Conservation (phyloP, 92 coral and sea anemone genomes). For the Epizoanthus scotinus region DNA sequence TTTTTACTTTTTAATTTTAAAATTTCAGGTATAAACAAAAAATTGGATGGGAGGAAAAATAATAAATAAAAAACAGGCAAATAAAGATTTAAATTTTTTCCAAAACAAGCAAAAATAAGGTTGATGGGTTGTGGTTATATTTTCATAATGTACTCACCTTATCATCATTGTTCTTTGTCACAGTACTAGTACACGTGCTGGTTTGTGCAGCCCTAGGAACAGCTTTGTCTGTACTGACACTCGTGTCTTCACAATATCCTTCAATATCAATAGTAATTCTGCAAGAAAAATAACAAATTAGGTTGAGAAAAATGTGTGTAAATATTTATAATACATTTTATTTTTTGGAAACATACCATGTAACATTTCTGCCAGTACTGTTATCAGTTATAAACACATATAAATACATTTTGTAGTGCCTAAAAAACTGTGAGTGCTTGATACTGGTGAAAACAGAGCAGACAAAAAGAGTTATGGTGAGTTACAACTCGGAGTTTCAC, state of each 20-base stretch:
- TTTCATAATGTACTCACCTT: slow-evolving; percentile 1
- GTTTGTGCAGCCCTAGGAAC: neutral
- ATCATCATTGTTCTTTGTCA: slow-evolving; percentile 7
- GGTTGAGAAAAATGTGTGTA: neutral
- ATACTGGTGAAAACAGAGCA: no score
- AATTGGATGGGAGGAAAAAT: no score
- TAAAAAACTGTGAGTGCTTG: neutral
- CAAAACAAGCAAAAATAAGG: no score
- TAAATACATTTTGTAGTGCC: neutral
- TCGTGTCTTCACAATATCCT: neutral
- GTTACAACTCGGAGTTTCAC: no score
- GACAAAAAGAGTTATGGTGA: no score
- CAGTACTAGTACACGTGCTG: slow-evolving; percentile 11
- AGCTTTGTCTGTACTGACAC: neutral
- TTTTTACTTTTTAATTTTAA: no score
- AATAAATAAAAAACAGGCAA: neutral
- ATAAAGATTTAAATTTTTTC: neutral
- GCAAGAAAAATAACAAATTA: neutral
- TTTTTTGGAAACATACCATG: neutral
- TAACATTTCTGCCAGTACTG: neutral
- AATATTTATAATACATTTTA: neutral
- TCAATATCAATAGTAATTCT: neutral
- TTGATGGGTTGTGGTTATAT: neutral
- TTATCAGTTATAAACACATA: neutral
- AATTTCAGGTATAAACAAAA: no score